A percentile compares a stretch with the other conserved stretches of the same genome.
These are phyloP conservation scores for Pseudobourletiella spinata DNA, from an alignment of 1,140 invertebrate species.

Conservation along the genomic window DNA sequence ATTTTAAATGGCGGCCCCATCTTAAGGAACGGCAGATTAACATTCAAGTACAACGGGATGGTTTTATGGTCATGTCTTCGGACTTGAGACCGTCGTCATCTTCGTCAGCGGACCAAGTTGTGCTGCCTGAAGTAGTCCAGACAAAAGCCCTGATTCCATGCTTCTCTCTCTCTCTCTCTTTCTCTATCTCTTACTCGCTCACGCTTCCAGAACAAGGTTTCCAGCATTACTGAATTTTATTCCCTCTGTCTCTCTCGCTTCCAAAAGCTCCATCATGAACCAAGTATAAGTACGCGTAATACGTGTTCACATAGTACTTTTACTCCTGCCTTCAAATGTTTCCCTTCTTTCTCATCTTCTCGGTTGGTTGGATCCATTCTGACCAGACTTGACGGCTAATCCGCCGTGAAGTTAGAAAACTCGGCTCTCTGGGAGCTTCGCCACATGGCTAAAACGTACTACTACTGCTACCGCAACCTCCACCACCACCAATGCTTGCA, in stretches of 20 bases:
- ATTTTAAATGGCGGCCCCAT: conserved; percentile 1
- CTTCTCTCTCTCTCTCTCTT: not conserved
- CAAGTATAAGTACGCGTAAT: no score
- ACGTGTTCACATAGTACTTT: conserved; percentile 6
- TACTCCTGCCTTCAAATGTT: conserved; percentile 15
- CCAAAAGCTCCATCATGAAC: no score
- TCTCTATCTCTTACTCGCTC: not conserved
- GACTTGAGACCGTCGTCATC: not conserved
- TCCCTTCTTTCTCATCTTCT: conserved; percentile 33
- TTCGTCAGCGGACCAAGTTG: not conserved
- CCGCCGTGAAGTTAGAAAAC: conserved; percentile 36
- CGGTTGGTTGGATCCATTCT: conserved; percentile 30
- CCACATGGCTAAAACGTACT: conserved; percentile 19
- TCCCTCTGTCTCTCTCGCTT: no score
- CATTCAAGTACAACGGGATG: not conserved
- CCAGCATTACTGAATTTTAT: not conserved
- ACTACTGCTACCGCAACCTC: no score
- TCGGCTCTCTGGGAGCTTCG: conserved; percentile 18
- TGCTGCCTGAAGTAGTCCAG: not conserved
- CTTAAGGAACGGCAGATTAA: conserved; percentile 1
- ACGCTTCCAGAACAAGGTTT: conserved; percentile 1
- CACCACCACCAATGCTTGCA: no score
- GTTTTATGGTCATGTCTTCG: conserved; percentile 3
- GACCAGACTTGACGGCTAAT: conserved; percentile 34
- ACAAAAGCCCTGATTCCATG: not conserved